A percentile compares a stretch with the other conserved stretches of the same genome.
Conservation (phyloP, 2,113 vertebrate genomes). For the Cairina moschata region DNA sequence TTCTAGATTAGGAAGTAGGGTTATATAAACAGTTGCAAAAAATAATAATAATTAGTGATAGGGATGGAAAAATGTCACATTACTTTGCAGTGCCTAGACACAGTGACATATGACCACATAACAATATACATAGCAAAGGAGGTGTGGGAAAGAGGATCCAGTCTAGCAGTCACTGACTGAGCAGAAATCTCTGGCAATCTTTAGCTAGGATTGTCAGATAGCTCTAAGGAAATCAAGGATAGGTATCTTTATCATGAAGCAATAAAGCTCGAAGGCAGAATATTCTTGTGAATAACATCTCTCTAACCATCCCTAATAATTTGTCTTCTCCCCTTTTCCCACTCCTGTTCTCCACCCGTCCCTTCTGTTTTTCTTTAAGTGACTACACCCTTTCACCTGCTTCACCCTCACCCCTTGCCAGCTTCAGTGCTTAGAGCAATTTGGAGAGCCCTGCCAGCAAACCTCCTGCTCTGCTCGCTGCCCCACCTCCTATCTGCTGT, state of each 20-base stretch:
- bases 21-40: not conserved
- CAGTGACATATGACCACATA: not conserved
- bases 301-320: constrained; percentile 37
- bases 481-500: constrained; percentile 8
- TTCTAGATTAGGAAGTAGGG: not conserved
- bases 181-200: constrained; percentile 1
- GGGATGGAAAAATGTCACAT: not conserved
- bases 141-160: not conserved
- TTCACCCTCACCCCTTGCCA: constrained; percentile 36
- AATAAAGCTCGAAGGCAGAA: constrained; percentile 12
- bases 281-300: not conserved
- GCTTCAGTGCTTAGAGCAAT: constrained; percentile 21
- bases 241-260: constrained; percentile 27
- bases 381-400: constrained; percentile 60
- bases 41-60: not conserved
- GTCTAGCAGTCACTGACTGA: not conserved
- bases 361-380: not conserved
- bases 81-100: not conserved
- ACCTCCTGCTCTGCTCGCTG: not conserved
- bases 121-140: not conserved
- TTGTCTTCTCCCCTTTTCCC: constrained; percentile 41
- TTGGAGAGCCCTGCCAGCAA: not conserved
- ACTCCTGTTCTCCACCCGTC: constrained; percentile 18
- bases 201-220: not conserved
- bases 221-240: constrained; percentile 7